Evolutionary conservation across 92 coral and sea anemone species (phyloP).

Genomic region (Epizoanthus rinbou): DNA sequence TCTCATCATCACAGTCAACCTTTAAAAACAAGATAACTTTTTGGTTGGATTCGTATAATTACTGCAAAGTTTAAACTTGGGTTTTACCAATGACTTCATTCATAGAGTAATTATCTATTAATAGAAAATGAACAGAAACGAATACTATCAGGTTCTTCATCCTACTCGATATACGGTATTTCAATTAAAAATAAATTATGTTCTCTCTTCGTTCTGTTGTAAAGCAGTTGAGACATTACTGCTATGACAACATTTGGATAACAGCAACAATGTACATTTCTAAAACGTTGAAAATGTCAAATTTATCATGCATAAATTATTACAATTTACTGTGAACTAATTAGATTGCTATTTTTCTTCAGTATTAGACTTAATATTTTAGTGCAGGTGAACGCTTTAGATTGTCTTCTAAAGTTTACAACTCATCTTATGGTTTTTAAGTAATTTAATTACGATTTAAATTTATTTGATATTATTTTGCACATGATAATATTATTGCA

Average conservation of each 20-base stretch:
- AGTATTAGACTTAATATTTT: not conserved
- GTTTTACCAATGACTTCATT: too few relatives aligned
- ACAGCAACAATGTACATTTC: slow-evolving; percentile 1
- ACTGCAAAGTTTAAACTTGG: not conserved
- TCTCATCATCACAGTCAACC: slow-evolving; percentile 83
- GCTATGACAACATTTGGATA: slow-evolving; percentile 1
- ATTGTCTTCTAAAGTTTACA: too few relatives aligned
- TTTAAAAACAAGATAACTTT: slow-evolving; percentile 17
- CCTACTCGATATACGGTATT: not conserved
- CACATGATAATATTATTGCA: too few relatives aligned
- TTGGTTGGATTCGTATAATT: not conserved
- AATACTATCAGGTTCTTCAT: too few relatives aligned
- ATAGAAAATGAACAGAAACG: too few relatives aligned
- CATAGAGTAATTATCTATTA: too few relatives aligned
- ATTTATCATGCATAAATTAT: too few relatives aligned
- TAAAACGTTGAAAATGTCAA: not conserved
- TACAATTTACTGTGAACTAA: not conserved
- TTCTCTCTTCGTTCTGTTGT: not conserved
- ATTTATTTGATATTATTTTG: too few relatives aligned
- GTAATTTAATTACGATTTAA: too few relatives aligned
- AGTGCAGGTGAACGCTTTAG: not conserved
- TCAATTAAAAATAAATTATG: not conserved
- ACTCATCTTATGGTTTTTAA: too few relatives aligned
- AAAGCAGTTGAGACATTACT: not conserved
- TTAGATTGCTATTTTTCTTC: too few relatives aligned